phyloP scores from a whole-genome alignment of 92 coral and sea anemone species.

The Palythoa grandiflora region DNA sequence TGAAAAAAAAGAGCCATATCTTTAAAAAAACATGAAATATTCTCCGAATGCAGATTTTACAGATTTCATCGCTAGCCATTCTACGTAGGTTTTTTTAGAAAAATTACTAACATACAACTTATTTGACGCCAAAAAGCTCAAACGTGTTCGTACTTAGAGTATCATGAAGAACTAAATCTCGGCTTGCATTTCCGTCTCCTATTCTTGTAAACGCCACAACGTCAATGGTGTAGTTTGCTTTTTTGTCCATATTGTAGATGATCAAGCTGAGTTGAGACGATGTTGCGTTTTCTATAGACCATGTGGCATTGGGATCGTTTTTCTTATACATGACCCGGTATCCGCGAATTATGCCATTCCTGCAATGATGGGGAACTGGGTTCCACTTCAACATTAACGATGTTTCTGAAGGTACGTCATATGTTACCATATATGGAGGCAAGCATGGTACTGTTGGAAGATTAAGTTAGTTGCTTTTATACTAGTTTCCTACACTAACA shows the following conservation, averaged over 20 bases:
- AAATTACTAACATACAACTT: no score
- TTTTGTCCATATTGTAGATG: constrained; percentile 59
- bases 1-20: no score
- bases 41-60: no score
- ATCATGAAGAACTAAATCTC: constrained; percentile 69
- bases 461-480: no score
- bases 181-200: constrained; percentile 77
- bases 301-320: constrained; percentile 41
- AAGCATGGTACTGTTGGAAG: constrained; percentile 68
- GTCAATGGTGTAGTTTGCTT: constrained; percentile 77
- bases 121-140: not conserved
- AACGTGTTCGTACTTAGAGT: constrained; percentile 51
- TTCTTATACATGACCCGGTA: constrained; percentile 72
- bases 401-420: constrained; percentile 56
- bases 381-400: constrained; percentile 64
- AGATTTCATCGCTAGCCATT: no score
- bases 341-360: constrained; percentile 76
- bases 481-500: no score
- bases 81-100: no score
- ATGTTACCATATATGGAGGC: constrained; percentile 71
- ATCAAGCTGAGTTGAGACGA: constrained; percentile 44
- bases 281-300: constrained; percentile 54
- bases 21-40: no score
- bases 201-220: constrained; percentile 78
- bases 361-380: constrained; percentile 64